phyloP scores from a whole-genome alignment of 2,888 invertebrate species.

The Drosophila subquinaria region DNA sequence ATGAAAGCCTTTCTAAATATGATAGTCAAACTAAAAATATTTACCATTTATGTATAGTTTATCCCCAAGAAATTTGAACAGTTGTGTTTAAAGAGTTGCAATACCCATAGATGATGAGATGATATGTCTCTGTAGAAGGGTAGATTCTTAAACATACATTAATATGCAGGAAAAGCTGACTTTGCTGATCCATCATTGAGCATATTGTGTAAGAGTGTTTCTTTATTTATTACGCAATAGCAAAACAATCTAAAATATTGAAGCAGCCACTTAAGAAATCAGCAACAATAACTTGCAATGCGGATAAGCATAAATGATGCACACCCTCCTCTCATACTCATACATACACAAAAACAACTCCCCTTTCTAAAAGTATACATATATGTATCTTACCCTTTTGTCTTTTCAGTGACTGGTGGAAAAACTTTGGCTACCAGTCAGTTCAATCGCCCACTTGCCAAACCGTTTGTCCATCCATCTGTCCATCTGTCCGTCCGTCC shows the following conservation, averaged over 20 bases:
- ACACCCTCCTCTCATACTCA: constrained; percentile 14
- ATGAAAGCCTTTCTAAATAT: no score
- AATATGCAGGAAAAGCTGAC: constrained; percentile 42
- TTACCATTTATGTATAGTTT: not conserved
- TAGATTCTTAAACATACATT: constrained; percentile 38
- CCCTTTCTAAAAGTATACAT: constrained; percentile 2
- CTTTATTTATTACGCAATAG: constrained; percentile 58
- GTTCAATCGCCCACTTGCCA: constrained; percentile 20
- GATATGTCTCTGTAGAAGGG: not conserved
- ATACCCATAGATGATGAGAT: not conserved
- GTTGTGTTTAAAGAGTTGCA: constrained; percentile 1
- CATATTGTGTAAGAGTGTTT: constrained; percentile 51
- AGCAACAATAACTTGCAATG: constrained; percentile 62
- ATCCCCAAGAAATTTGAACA: constrained; percentile 6
- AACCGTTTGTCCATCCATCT: constrained; percentile 12
- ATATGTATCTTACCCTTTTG: constrained; percentile 39
- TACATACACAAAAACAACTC: not conserved
- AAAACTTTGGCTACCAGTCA: constrained; percentile 25
- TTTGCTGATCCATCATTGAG: constrained; percentile 55
- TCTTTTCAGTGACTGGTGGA: constrained; percentile 47
- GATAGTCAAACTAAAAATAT: no score
- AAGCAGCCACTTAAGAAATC: constrained; percentile 72
- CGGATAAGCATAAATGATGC: constrained; percentile 40
- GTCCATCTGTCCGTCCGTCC: constrained; percentile 9
- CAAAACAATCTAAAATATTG: constrained; percentile 56